Base-by-base conservation (phyloP, 2,888 invertebrate species). In the Bibio marci region DNA sequence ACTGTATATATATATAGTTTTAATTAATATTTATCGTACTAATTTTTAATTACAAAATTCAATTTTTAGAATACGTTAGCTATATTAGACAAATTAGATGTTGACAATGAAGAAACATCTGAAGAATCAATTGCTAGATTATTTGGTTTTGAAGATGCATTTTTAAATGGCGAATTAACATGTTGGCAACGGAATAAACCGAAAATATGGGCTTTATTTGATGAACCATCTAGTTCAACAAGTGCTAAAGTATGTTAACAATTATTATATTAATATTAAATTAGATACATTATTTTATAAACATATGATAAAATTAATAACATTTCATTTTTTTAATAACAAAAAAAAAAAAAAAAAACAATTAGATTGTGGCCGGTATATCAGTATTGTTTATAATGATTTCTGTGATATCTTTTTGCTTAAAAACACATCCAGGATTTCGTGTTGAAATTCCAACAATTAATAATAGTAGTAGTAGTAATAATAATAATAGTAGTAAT, bases 351-450 rank as follows among this genome's bases (percentile, higher is more conserved):
- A n/a, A n/a, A n/a, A n/a, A n/a, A n/a, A n/a, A n/a, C 22, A 8
- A 6, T 34, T 75, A 91, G 88, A 74, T 86, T 58, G 80, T 94
- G 58, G 88, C 88, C 48, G 81, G 81, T 44, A 73, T 86, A 52
- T 91, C 92, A 11, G 87, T 95, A 44, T 88, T 92, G 70, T 94
- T 95, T 74, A 92, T 94, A 64, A 86, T 88, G 67, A 77, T 90
- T 48, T 94, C 92, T 53, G 92, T 95, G 49, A 73, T 95, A 50
- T 98, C 97, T 50, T 99, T 99, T 71, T 99, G 98, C 70, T 75
- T 98, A 59, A 99, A 99, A 72, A 99, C 98, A 35, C 97, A 97
- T 66, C 97, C 98, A 47, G 95, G 91, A 64, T 87, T 95, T 86
- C 72, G 94, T 54, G 87, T 88, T 92, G 38, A 38, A 38, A 31